Conservation (phyloP, 2,797 vertebrate genomes). For the Lagorchestes hirsutus region DNA sequence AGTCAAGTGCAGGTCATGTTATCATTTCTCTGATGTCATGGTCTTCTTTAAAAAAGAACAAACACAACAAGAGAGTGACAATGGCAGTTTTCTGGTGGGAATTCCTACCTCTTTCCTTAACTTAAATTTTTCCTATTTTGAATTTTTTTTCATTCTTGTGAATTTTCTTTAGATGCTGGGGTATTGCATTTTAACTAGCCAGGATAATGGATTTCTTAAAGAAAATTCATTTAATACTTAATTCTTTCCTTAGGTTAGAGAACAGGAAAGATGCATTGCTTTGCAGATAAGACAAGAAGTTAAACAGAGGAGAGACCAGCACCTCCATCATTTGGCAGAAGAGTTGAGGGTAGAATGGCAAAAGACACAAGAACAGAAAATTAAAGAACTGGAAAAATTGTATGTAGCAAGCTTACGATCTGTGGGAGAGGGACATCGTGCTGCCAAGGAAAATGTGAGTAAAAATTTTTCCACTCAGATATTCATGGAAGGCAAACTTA, state of each 20-base stretch:
- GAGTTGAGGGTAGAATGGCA: conserved; percentile 91
- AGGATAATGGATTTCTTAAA: background rate
- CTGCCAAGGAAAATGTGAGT: conserved; percentile 93
- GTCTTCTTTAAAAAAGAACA: too few species aligned
- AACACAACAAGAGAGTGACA: background rate
- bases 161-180: conserved; percentile 28
- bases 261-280: conserved; percentile 93
- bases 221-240: conserved; percentile 53
- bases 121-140: background rate
- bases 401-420: conserved; percentile 90
- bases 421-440: conserved; percentile 91
- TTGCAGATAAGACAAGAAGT: conserved; percentile 91
- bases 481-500: conserved; percentile 12
- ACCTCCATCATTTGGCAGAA: conserved; percentile 88
- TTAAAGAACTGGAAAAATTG: conserved; percentile 87
- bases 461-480: background rate
- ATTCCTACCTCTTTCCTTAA: background rate
- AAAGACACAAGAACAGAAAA: conserved; percentile 88
- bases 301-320: conserved; percentile 88
- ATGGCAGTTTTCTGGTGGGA: background rate
- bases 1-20: too few species aligned
- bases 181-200: background rate
- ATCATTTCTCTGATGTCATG: too few species aligned
- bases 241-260: conserved; percentile 90
- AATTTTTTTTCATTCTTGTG: background rate